phyloP scores from a whole-genome alignment of 2,113 vertebrate genomes.

The Labrus mixtus region DNA sequence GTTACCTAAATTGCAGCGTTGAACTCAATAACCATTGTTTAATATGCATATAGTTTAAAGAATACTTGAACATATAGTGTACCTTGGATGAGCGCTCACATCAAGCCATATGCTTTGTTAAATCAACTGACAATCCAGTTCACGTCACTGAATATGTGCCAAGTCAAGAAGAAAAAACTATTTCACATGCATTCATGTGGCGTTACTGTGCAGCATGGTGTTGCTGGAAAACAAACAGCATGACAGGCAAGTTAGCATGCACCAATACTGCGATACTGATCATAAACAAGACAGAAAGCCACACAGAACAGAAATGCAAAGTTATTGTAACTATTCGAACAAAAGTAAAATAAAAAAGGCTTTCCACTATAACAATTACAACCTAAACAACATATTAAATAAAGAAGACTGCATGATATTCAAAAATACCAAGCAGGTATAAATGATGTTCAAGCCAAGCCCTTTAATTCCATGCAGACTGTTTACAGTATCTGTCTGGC shows the following conservation, averaged over 20 bases:
- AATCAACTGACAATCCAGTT: conserved; percentile 41
- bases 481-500: conserved; percentile 34
- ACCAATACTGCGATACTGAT: not conserved
- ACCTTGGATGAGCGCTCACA: conserved; percentile 4
- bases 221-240: conserved; percentile 2
- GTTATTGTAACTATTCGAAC: not conserved
- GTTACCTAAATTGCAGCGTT: not conserved
- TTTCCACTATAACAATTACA: too few species aligned
- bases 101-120: conserved; percentile 16
- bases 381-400: not conserved
- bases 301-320: not conserved
- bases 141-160: not conserved
- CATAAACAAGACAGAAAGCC: not conserved
- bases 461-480: conserved; percentile 7
- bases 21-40: conserved; percentile 5
- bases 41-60: conserved; percentile 15
- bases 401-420: too few species aligned
- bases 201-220: not conserved
- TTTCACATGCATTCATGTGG: conserved; percentile 5
- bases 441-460: not conserved
- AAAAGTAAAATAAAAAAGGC: not conserved
- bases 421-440: not conserved
- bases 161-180: conserved; percentile 17
- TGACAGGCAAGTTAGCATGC: not conserved
- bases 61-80: conserved; percentile 2